A percentile compares a stretch with the other conserved stretches of the same genome.
Evolutionary conservation across 2,113 vertebrate genomes (phyloP).

Genomic region (Sakesphorus luctuosus): DNA sequence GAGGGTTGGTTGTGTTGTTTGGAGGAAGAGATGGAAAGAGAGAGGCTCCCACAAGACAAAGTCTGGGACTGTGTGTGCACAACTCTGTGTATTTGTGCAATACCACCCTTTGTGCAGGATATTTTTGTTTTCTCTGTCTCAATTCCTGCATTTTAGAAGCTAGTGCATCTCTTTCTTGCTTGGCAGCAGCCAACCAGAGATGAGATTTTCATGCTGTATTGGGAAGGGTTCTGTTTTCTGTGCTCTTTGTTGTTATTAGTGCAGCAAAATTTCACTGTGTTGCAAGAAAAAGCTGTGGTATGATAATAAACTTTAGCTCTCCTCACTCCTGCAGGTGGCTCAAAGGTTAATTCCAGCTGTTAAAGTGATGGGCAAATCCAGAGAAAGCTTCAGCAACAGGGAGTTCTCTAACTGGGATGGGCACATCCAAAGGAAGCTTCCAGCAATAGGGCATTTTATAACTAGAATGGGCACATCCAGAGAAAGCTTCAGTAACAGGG

Average conservation of each 20-base stretch:
- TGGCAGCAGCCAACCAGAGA: background rate
- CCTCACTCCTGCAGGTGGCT: background rate
- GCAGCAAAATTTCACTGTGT: background rate
- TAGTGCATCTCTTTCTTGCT: background rate
- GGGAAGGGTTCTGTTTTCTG: background rate
- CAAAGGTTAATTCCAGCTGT: constrained; percentile 50
- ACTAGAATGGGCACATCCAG: no score
- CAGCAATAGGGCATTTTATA: no score
- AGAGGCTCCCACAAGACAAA: background rate
- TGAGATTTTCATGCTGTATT: background rate
- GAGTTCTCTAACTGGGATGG: background rate
- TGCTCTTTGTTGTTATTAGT: background rate
- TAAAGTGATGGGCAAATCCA: constrained; percentile 3
- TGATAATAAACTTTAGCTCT: background rate
- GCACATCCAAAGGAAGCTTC: no score
- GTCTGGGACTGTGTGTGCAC: background rate
- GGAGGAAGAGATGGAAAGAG: background rate
- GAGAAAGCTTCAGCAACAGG: background rate
- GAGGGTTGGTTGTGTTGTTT: background rate
- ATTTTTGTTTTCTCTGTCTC: background rate
- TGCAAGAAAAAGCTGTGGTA: constrained; percentile 20
- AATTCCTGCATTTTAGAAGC: background rate
- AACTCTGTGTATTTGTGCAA: background rate
- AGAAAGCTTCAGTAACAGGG: no score
- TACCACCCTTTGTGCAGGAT: background rate